Conservation (phyloP, 2,113 vertebrate genomes). For the Ceratotherium simum region DNA sequence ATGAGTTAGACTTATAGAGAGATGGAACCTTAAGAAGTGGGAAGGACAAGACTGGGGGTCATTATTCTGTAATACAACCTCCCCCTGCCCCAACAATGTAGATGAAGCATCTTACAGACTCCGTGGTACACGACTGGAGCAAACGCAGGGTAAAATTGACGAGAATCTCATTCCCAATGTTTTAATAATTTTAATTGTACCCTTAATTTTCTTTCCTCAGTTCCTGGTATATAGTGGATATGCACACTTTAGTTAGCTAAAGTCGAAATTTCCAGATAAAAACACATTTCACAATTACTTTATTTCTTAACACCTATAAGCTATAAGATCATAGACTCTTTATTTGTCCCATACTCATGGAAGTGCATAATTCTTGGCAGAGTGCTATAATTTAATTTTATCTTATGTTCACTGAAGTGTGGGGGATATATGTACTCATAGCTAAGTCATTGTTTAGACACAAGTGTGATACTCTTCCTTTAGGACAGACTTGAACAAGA, state of each 20-base stretch:
- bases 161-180: conserved; percentile 26
- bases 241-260: neutral
- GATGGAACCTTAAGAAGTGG: neutral
- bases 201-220: neutral
- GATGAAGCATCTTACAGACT: neutral
- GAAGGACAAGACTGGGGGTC: neutral
- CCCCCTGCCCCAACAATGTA: neutral
- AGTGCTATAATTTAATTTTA: neutral
- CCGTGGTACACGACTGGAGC: neutral
- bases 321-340: neutral
- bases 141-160: neutral
- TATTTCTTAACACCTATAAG: neutral
- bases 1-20: conserved; percentile 19
- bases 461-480: neutral
- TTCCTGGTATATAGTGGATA: neutral
- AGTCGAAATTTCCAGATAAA: conserved; percentile 46
- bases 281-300: neutral
- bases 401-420: neutral
- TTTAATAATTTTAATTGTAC: conserved; percentile 27
- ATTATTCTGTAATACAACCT: conserved; percentile 1
- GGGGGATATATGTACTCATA: neutral
- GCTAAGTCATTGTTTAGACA: neutral
- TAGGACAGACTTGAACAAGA: neutral
- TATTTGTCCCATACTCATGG: conserved; percentile 1
- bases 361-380: conserved; percentile 3